Evolutionary conservation across 2,113 vertebrate genomes (phyloP).

Genomic region (Hoplias malabaricus): DNA sequence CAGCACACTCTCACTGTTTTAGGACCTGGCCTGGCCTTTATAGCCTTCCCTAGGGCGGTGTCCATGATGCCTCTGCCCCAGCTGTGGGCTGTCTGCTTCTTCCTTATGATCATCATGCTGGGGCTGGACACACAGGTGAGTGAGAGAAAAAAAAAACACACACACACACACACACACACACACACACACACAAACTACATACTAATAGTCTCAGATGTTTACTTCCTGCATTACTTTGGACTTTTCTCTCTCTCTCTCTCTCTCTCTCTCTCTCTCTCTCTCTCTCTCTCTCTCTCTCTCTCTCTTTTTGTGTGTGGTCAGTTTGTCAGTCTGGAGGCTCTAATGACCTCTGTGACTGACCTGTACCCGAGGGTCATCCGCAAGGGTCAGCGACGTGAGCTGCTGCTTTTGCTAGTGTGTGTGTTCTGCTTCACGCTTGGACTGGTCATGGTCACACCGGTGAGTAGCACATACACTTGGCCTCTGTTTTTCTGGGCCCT

Average conservation of each 20-base stretch:
- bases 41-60: constrained; percentile 87
- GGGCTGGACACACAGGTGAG: constrained; percentile 81
- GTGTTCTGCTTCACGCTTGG: constrained; percentile 81
- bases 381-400: constrained; percentile 77
- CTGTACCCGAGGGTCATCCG: constrained; percentile 81
- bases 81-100: constrained; percentile 91
- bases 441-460: constrained; percentile 83
- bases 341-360: constrained; percentile 87
- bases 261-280: neutral
- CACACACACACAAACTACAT: neutral
- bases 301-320: constrained; percentile 50
- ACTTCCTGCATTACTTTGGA: no score
- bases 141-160: no score
- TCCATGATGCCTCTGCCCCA: constrained; percentile 91
- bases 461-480: constrained; percentile 64
- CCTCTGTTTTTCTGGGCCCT: no score
- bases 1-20: neutral
- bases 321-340: constrained; percentile 91
- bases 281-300: neutral
- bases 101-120: constrained; percentile 93
- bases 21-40: constrained; percentile 93
- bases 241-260: neutral
- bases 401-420: constrained; percentile 81
- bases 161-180: constrained; percentile 15
- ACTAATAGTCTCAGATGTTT: neutral